A percentile compares a stretch with the other conserved stretches of the same genome.
These are phyloP conservation scores for Holotrichia oblita DNA, from an alignment of 1,140 invertebrate species.

Conservation along the genomic window DNA sequence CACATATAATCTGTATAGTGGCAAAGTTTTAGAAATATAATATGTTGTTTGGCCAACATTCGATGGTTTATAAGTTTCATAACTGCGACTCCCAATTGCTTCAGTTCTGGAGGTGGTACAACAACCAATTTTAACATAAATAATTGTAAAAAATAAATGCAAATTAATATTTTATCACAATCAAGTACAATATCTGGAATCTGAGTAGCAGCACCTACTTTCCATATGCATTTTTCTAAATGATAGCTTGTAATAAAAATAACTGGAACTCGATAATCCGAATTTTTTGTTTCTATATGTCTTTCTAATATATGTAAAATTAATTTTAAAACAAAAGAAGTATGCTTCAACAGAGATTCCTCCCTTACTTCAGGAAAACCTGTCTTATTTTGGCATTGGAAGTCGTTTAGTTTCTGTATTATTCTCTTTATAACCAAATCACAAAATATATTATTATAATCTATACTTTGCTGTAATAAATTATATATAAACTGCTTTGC, in stretches of 20 bases:
- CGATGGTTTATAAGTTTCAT: slow-evolving; percentile 66
- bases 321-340: slow-evolving; percentile 65
- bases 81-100: slow-evolving; percentile 52
- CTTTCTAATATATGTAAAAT: slow-evolving; percentile 59
- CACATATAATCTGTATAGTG: slow-evolving; percentile 59
- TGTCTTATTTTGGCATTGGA: slow-evolving; percentile 52
- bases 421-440: slow-evolving; percentile 62
- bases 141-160: slow-evolving; percentile 7
- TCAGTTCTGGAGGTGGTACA: slow-evolving; percentile 3
- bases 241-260: slow-evolving; percentile 51
- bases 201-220: slow-evolving; percentile 43
- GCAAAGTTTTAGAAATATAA: slow-evolving; percentile 58
- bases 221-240: slow-evolving; percentile 48
- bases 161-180: slow-evolving; percentile 44
- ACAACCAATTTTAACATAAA: slow-evolving; percentile 11
- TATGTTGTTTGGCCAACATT: slow-evolving; percentile 53
- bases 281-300: slow-evolving; percentile 51
- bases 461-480: slow-evolving; percentile 64
- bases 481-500: slow-evolving; percentile 66
- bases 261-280: slow-evolving; percentile 52
- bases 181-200: slow-evolving; percentile 48
- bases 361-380: slow-evolving; percentile 61
- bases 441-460: slow-evolving; percentile 62
- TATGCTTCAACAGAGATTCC: slow-evolving; percentile 63
- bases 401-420: slow-evolving; percentile 56